phyloP scores from a whole-genome alignment of 2,113 vertebrate species.

The Microcebus lehilahytsara region DNA sequence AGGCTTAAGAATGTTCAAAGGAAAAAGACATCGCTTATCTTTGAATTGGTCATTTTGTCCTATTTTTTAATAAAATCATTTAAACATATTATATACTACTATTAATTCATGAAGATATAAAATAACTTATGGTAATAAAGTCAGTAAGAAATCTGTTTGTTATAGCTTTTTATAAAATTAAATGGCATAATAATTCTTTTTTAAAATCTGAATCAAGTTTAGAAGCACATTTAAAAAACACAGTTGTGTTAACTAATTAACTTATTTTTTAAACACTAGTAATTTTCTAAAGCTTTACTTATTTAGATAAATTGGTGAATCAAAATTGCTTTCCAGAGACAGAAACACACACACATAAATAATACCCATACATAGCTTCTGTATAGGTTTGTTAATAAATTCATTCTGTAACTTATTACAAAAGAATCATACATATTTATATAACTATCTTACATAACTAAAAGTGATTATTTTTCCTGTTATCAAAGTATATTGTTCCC shows the following conservation, averaged over 20 bases:
- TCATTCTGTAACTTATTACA: background rate
- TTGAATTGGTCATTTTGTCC: background rate
- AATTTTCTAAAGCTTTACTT: conserved; percentile 76
- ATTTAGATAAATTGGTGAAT: conserved; percentile 66
- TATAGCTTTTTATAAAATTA: background rate
- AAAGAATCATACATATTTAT: background rate
- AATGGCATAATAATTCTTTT: background rate
- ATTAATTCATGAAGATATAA: background rate
- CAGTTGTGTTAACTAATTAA: conserved; percentile 68
- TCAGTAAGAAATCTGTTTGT: background rate
- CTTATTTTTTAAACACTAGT: conserved; percentile 79
- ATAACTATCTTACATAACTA: background rate
- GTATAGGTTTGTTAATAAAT: background rate
- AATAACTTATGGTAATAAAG: background rate
- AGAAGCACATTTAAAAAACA: conserved; percentile 74
- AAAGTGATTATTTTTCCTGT: background rate
- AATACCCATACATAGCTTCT: background rate
- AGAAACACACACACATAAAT: background rate
- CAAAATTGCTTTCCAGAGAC: background rate
- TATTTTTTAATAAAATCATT: background rate
- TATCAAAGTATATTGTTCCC: background rate
- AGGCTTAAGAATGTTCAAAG: background rate
- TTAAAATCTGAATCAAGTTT: conserved; percentile 63
- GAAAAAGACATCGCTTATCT: background rate
- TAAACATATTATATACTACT: background rate